phyloP scores from a whole-genome alignment of 2,113 vertebrate species.

The Rhabdornis inornatus region DNA sequence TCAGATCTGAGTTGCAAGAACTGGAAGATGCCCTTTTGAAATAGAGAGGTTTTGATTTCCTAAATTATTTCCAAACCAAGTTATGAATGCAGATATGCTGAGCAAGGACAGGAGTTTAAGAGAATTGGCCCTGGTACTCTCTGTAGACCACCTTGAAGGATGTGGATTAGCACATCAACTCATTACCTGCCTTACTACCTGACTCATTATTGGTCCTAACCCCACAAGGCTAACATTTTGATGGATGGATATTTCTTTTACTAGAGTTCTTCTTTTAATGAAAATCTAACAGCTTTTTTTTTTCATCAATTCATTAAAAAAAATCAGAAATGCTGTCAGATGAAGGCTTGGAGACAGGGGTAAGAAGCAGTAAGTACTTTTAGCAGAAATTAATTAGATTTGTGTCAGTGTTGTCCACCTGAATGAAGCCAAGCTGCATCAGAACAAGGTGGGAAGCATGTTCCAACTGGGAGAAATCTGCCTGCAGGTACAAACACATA shows the following conservation, averaged over 20 bases:
- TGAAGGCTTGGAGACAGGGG: background rate
- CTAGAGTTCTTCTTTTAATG: background rate
- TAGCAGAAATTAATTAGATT: constrained; percentile 21
- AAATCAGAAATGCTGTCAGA: background rate
- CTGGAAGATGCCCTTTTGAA: background rate
- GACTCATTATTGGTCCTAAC: background rate
- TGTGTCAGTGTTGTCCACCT: background rate
- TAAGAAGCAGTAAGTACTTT: background rate
- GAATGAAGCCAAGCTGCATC: background rate
- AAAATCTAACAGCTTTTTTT: background rate
- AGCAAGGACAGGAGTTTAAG: background rate
- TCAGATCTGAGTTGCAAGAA: background rate
- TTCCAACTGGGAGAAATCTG: background rate
- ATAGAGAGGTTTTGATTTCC: background rate
- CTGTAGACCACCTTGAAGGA: background rate
- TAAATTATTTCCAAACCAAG: background rate
- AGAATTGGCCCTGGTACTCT: background rate
- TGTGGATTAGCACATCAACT: background rate
- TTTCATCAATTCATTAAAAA: background rate
- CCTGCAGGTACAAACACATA: background rate
- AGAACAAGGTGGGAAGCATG: background rate
- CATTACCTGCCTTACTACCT: background rate
- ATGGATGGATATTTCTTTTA: background rate
- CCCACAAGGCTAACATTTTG: background rate
- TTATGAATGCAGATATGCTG: background rate